A percentile compares a stretch with the other conserved stretches of the same genome.
These are phyloP conservation scores for Luehdorfia chinensis DNA, from an alignment of 1,140 invertebrate genomes.

Conservation along the genomic window DNA sequence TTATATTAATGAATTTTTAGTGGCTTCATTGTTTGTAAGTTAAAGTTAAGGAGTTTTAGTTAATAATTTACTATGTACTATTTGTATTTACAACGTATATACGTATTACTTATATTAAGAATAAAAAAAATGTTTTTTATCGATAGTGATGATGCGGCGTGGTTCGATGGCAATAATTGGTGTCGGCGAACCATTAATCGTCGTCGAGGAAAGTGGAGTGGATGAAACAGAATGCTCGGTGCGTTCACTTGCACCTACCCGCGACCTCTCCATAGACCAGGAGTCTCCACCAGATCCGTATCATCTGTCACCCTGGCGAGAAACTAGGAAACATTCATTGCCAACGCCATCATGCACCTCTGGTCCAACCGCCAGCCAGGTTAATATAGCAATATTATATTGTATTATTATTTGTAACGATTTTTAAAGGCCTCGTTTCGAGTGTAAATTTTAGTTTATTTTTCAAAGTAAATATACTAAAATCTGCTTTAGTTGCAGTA, in stretches of 20 bases:
- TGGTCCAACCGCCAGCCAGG: slow-evolving; percentile 90
- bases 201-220: slow-evolving; percentile 85
- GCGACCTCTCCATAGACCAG: slow-evolving; percentile 79
- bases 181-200: slow-evolving; percentile 84
- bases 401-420: not conserved
- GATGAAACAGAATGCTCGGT: slow-evolving; percentile 81
- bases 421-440: not conserved
- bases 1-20: too few species aligned
- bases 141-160: slow-evolving; percentile 64
- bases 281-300: slow-evolving; percentile 88
- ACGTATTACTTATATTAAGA: too few species aligned
- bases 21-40: too few species aligned
- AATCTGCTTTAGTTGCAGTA: too few species aligned
- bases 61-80: too few species aligned
- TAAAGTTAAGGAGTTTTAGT: too few species aligned
- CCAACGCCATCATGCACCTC: slow-evolving; percentile 89
- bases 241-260: slow-evolving; percentile 74
- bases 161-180: slow-evolving; percentile 63
- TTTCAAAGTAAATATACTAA: too few species aligned
- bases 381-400: slow-evolving; percentile 33
- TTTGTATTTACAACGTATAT: too few species aligned
- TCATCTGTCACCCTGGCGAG: slow-evolving; percentile 86
- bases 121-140: too few species aligned
- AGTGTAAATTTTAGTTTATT: not conserved
- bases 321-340: slow-evolving; percentile 87